Base-by-base conservation (phyloP, 2,797 vertebrate genomes). In the Gephyroberyx darwinii region DNA sequence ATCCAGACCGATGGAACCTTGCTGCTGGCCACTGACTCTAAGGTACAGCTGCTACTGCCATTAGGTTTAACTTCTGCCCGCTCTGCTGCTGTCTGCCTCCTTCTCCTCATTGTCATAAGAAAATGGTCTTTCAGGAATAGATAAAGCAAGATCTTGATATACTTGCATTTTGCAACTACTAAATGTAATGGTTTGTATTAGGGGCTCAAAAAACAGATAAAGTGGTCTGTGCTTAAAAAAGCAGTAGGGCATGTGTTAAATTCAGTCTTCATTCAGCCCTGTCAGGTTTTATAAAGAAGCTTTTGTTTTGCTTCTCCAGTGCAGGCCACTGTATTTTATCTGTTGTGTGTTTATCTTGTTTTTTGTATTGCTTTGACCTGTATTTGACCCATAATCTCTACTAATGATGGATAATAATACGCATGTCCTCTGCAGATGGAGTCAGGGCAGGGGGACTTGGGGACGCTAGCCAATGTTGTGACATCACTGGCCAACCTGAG, bases 391-490 rank as follows among this genome's bases (percentile, higher is more conserved):
- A 1, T 55, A 61, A 19, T 31, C 19, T 20, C 20, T 50, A 39
- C 10, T 19, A 8, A 7, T 68, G 41, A 31, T 48, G 53, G 13
- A 35, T 70, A 64, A 63, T 68, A 13, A 52, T 37, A 77, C 5
- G 14, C 83, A 63, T 83, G 80, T 91, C 48, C 52, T 73, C 82
- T 79, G 68, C 78, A 98, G 97, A 93, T 94, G 77, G 97, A 99
- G 80, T 94, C 95, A 45, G 95, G 93, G 71, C 97, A 98, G 50
- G 95, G 97, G 69, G 96, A 96, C 88, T 89, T 99, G 89, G 96
- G 97, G 75, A 99, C 98, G 0, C 86, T 99, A 71, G 98, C 97
- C 78, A 99, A 96, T 79, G 97, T 99, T 63, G 97, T 99, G 84
- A 97, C 97, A 12, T 99, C 98, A 41, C 93, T 99, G 79, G 97